Evolutionary conservation across 64 coral and sea anemone species (phyloP).

Genomic region (Catalaphyllia jardinei): DNA sequence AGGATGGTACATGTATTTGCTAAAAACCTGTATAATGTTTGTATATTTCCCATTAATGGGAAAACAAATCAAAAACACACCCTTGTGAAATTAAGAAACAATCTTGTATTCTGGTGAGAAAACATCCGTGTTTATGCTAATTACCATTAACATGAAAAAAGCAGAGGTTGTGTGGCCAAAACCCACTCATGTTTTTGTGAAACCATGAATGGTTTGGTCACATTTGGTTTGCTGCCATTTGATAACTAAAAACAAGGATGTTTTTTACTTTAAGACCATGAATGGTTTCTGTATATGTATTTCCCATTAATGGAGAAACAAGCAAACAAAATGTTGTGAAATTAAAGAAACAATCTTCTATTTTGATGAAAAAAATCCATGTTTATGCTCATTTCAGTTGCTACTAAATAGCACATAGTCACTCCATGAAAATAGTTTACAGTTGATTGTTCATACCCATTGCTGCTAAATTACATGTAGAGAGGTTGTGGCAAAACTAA

Average conservation of each 20-base stretch:
- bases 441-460: constrained; percentile 1
- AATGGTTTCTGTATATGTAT: not conserved
- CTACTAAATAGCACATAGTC: constrained; percentile 10
- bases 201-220: constrained; percentile 13
- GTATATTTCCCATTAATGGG: constrained; percentile 16
- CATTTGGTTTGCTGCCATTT: constrained; percentile 12
- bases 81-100: constrained; percentile 12
- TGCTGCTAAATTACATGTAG: constrained; percentile 8
- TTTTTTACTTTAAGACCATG: constrained; percentile 25
- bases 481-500: not conserved
- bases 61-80: constrained; percentile 28
- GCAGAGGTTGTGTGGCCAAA: constrained; percentile 7
- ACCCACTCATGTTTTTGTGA: constrained; percentile 11
- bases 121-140: constrained; percentile 10
- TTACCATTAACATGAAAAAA: not conserved
- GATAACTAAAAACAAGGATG: constrained; percentile 4
- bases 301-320: constrained; percentile 13
- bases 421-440: constrained; percentile 14
- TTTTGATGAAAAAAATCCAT: constrained; percentile 23
- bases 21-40: constrained; percentile 5
- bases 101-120: not conserved
- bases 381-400: constrained; percentile 18
- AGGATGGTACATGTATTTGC: constrained; percentile 2
- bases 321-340: not conserved
- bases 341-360: constrained; percentile 10